Base-by-base conservation (phyloP, 2,888 invertebrate species). In the Drosophila nr. perissopoda region DNA sequence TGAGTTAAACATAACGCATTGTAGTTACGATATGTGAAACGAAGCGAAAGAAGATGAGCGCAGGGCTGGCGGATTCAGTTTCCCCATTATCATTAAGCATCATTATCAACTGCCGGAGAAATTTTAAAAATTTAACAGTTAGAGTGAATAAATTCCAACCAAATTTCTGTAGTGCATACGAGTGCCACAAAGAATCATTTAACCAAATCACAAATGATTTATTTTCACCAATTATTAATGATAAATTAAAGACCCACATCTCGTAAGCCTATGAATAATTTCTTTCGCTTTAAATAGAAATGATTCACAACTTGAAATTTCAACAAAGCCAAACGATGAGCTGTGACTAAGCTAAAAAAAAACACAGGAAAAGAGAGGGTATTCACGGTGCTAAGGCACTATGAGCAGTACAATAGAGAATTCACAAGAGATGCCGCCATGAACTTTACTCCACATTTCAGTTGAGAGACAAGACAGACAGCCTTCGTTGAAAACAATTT, bases 401-500 rank as follows among this genome's bases (percentile, higher is more conserved):
- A 5, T 13, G 29, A 38, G 53, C 31, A 2, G 2, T 27, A 13
- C 33, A 31, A 52, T 53, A 49, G 48, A 40, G 45, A 38, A 61
- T 48, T 36, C 25, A 27, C 21, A 6, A 45, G n/a, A 56, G 36
- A 45, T 51, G 64, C 69, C 67, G 64, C 71, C 67, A 61, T 80
- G 80, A 81, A 82, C 80, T 70, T 80, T 72, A 76, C 71, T 72
- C 80, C 38, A 82, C 49, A 74, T 81, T 78, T 40, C 18, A n/a
- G 33, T 66, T 38, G n/a, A 65, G 56, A 69, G 48, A 62, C 73
- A 73, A 45, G 21, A 65, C 48, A 67, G 52, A 65, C 69, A 79
- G 52, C 67, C 73, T 77, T 65, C 71, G 40, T 18, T 33, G 53
- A n/a, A 69, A n/a, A 45, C 53, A 70, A 54, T 57, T 18, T 29